Percentiles rank a stretch among this genome's conserved stretches.
Evolutionary conservation across 2,888 invertebrate species (phyloP).

Genomic region (Xestia c-nigrum): DNA sequence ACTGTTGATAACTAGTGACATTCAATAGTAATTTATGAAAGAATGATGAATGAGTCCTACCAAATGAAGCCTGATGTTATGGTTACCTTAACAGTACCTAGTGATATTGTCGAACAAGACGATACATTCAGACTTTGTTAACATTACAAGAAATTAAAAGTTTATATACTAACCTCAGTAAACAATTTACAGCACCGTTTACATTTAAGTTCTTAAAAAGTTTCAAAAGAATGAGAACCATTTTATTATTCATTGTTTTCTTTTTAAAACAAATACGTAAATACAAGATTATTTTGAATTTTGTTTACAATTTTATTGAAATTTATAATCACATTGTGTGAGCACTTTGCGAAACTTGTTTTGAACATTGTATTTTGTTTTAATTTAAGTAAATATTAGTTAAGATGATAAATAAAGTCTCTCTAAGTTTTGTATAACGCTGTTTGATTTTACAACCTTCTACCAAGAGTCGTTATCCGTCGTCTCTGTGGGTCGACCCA

Average conservation of each 20-base stretch:
- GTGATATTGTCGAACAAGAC: slow-evolving; percentile 8
- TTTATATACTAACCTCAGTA: slow-evolving; percentile 45
- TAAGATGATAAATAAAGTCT: slow-evolving; percentile 68
- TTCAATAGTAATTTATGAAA: slow-evolving; percentile 26
- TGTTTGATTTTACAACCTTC: slow-evolving; percentile 57
- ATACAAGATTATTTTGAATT: slow-evolving; percentile 35
- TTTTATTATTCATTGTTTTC: slow-evolving; percentile 28
- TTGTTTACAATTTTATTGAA: slow-evolving; percentile 33
- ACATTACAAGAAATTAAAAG: slow-evolving; percentile 7
- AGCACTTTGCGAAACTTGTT: slow-evolving; percentile 34
- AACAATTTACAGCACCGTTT: slow-evolving; percentile 36
- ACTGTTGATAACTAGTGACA: slow-evolving; percentile 6
- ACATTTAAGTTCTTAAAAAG: slow-evolving; percentile 19
- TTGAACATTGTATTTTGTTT: slow-evolving; percentile 42
- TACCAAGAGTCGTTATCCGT: too few species aligned
- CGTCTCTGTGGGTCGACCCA: too few species aligned
- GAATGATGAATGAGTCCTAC: slow-evolving; percentile 11
- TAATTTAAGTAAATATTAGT: slow-evolving; percentile 41
- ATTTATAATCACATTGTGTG: slow-evolving; percentile 37
- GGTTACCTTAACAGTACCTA: slow-evolving; percentile 5
- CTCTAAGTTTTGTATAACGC: slow-evolving; percentile 67
- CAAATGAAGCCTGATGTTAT: slow-evolving; percentile 14
- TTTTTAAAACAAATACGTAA: slow-evolving; percentile 34
- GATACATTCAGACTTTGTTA: slow-evolving; percentile 15
- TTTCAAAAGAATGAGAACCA: slow-evolving; percentile 19